phyloP scores from a whole-genome alignment of 2,888 invertebrate species.

The Poecilobothrus nobilitatus region DNA sequence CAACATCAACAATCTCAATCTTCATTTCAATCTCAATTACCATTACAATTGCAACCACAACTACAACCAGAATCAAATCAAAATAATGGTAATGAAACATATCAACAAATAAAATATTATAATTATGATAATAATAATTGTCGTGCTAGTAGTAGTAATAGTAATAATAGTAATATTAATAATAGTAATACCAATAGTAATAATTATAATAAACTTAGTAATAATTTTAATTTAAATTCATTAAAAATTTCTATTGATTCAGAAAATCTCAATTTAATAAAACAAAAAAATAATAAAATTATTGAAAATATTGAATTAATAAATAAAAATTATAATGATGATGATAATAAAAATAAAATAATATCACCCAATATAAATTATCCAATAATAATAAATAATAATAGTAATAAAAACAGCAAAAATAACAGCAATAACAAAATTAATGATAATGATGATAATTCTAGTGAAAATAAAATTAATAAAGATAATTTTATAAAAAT shows the following conservation, averaged over 20 bases:
- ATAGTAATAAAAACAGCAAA: too few species aligned
- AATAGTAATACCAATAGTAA: slow-evolving; percentile 13
- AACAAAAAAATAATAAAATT: background rate
- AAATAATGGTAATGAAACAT: slow-evolving; percentile 1
- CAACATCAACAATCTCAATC: slow-evolving; percentile 9
- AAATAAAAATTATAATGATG: background rate
- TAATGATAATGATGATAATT: slow-evolving; percentile 8
- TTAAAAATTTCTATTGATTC: background rate
- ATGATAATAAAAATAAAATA: background rate
- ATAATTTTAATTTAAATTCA: background rate
- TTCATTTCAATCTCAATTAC: too few species aligned
- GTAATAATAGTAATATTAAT: slow-evolving; percentile 15
- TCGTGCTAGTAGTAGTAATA: slow-evolving; percentile 22
- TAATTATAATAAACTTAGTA: background rate
- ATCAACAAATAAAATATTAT: background rate
- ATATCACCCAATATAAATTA: background rate
- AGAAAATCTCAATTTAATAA: background rate
- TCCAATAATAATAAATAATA: too few species aligned
- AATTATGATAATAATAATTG: slow-evolving; percentile 14
- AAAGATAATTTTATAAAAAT: too few species aligned
- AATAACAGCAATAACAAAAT: background rate
- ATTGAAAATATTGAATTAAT: slow-evolving; percentile 3
- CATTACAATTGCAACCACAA: too few species aligned
- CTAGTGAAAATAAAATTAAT: slow-evolving; percentile 10
- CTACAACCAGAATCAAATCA: too few species aligned